Conservation (phyloP, 1,140 invertebrate genomes). For the Caenorhabditis latens region DNA sequence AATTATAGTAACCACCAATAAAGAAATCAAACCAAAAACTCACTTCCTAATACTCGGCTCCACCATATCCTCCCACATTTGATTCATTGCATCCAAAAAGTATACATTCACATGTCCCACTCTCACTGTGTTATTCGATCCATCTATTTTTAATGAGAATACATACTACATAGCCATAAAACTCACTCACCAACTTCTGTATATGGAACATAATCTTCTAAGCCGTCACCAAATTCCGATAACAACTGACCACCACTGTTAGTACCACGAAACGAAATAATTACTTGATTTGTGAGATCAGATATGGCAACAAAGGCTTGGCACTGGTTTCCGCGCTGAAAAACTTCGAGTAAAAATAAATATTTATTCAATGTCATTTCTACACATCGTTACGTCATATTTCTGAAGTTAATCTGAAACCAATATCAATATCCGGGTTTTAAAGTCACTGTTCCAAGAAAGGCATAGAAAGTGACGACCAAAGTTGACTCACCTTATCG, state of each 20-base stretch:
- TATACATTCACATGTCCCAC: constrained; percentile 48
- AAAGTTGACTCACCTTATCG: constrained; percentile 48
- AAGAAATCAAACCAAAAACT: not conserved
- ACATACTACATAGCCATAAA: not conserved
- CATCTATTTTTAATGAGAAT: constrained; percentile 1
- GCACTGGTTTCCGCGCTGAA: constrained; percentile 53
- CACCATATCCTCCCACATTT: constrained; percentile 54
- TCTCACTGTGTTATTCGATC: not conserved
- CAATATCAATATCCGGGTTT: constrained; percentile 2
- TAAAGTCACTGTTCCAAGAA: not conserved
- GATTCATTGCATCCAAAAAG: constrained; percentile 54
- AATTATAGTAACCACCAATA: too few relatives aligned
- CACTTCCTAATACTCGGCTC: constrained; percentile 18
- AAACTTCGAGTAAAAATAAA: not conserved
- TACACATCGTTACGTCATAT: not conserved
- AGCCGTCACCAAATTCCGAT: constrained; percentile 34
- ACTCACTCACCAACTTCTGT: constrained; percentile 41
- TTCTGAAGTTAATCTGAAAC: not conserved
- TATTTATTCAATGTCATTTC: not conserved
- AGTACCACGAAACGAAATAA: constrained; percentile 53
- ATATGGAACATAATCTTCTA: constrained; percentile 40
- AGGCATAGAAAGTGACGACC: constrained; percentile 3
- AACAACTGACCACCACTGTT: constrained; percentile 54
- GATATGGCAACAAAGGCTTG: constrained; percentile 57
- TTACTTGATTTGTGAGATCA: constrained; percentile 32